Conservation (phyloP, 2,888 invertebrate genomes). For the Stenichneumon culpator region DNA sequence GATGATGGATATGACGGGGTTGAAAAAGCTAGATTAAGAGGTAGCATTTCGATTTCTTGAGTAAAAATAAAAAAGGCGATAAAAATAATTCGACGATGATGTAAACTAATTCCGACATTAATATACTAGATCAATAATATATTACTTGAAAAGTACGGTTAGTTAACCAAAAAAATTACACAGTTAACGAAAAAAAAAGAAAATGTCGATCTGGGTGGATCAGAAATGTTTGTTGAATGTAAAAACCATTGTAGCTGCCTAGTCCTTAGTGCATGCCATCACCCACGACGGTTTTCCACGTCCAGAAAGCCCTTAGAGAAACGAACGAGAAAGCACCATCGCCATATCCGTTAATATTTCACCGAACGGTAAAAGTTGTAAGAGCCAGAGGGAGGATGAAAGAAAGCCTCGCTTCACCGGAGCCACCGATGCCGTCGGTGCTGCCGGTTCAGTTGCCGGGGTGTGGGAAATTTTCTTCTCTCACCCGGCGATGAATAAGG, state of each 20-base stretch:
- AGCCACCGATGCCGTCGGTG: slow-evolving; percentile 24
- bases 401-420: not conserved
- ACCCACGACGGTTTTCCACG: not conserved
- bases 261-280: not conserved
- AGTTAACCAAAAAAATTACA: no score
- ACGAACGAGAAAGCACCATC: slow-evolving; percentile 11
- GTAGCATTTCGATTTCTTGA: no score
- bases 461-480: slow-evolving; percentile 48
- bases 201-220: no score
- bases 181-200: no score
- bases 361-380: slow-evolving; percentile 32
- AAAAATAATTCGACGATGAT: no score
- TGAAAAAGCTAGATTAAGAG: no score
- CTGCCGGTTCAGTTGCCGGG: slow-evolving; percentile 35
- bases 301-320: not conserved
- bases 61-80: no score
- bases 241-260: not conserved
- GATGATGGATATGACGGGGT: no score
- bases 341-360: slow-evolving; percentile 42
- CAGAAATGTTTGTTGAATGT: not conserved
- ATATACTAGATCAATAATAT: no score
- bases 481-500: slow-evolving; percentile 47
- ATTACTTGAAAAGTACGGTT: no score
- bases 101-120: no score
- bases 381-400: not conserved